phyloP scores from a whole-genome alignment of 1,140 invertebrate species.

The Choristoneura fumiferana region DNA sequence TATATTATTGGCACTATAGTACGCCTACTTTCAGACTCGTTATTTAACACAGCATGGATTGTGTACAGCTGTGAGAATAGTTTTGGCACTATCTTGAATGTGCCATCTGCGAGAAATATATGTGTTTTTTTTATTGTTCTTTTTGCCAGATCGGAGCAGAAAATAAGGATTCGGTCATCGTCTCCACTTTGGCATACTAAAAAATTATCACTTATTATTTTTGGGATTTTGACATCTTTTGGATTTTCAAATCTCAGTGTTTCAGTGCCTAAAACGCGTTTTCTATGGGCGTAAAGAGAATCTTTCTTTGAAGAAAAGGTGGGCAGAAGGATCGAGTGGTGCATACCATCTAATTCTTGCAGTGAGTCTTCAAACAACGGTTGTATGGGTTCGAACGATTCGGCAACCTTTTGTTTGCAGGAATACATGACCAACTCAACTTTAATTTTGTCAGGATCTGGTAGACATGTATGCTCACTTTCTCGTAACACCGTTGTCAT shows the following conservation, averaged over 20 bases:
- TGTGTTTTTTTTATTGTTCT: too few species aligned
- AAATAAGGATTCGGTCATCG: too few species aligned
- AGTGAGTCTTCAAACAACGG: not conserved
- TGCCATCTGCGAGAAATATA: too few species aligned
- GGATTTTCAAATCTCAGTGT: not conserved
- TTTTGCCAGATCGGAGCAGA: too few species aligned
- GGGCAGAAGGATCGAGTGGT: not conserved
- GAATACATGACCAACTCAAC: not conserved
- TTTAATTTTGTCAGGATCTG: not conserved
- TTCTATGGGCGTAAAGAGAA: not conserved
- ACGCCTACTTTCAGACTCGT: too few species aligned
- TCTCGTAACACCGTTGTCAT: not conserved
- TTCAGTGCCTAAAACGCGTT: not conserved
- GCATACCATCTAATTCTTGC: not conserved
- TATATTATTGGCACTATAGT: too few species aligned
- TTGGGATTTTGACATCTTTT: not conserved
- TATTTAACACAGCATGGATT: too few species aligned
- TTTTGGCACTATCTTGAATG: too few species aligned
- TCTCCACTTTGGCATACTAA: not conserved
- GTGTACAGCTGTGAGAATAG: too few species aligned
- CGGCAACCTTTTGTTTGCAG: not conserved
- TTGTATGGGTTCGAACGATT: not conserved
- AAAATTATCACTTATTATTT: not conserved
- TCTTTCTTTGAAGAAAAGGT: not conserved
- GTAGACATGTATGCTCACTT: constrained; percentile 1